Percentiles rank a stretch among this genome's conserved stretches.
phyloP scores from a whole-genome alignment of 2,888 invertebrate species.

The Rhagonycha lutea region DNA sequence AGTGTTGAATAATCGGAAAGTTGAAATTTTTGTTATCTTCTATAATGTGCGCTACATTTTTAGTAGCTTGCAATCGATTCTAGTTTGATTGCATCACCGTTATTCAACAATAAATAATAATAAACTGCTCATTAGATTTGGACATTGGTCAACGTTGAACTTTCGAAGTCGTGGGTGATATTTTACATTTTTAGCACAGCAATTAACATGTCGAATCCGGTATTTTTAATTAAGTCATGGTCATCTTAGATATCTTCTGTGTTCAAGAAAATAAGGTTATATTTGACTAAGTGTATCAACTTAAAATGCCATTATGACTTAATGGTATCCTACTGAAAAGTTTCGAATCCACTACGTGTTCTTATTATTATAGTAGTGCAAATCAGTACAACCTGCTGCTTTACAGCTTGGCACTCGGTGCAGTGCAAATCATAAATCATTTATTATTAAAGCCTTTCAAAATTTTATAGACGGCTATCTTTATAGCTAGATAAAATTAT shows the following conservation, averaged over 20 bases:
- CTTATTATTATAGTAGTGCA: conserved; percentile 40
- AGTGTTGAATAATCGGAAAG: conserved; percentile 1
- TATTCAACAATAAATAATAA: conserved; percentile 31
- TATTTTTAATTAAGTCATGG: conserved; percentile 41
- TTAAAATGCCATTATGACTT: conserved; percentile 41
- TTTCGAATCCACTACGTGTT: conserved; percentile 34
- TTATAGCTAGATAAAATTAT: conserved; percentile 42
- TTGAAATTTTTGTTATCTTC: not conserved
- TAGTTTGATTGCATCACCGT: conserved; percentile 27
- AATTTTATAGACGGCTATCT: conserved; percentile 41
- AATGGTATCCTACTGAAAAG: conserved; percentile 29
- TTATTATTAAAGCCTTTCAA: conserved; percentile 44
- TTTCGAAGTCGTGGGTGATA: conserved; percentile 43
- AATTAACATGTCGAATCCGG: conserved; percentile 40
- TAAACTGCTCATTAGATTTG: conserved; percentile 32
- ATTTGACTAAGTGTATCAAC: conserved; percentile 32
- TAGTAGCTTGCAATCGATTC: conserved; percentile 13
- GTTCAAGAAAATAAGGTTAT: conserved; percentile 18
- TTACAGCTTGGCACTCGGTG: conserved; percentile 40
- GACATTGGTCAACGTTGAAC: conserved; percentile 31
- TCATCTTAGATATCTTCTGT: conserved; percentile 33
- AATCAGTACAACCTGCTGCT: conserved; percentile 45
- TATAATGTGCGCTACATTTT: conserved; percentile 4
- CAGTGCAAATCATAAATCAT: conserved; percentile 43
- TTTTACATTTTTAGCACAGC: conserved; percentile 40